phyloP scores from a whole-genome alignment of 2,888 invertebrate genomes.

The Calliscelio sp. region DNA sequence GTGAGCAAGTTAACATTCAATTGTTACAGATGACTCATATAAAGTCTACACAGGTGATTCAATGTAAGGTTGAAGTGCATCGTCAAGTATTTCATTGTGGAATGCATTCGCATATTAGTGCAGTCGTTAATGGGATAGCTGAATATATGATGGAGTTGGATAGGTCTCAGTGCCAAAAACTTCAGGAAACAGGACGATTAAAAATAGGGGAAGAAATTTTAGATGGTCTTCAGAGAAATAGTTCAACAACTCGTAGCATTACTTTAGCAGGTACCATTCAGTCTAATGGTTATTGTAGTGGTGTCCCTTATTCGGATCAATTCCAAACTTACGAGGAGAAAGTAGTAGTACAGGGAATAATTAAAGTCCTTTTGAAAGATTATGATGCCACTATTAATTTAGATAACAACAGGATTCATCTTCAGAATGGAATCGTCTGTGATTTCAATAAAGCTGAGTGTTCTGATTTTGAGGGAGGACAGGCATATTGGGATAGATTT shows the following conservation, averaged over 20 bases:
- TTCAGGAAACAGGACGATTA: background rate
- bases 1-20: background rate
- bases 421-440: background rate
- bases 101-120: too few species aligned
- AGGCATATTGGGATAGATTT: background rate
- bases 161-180: background rate
- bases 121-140: too few species aligned
- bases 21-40: background rate
- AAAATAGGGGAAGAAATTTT: background rate
- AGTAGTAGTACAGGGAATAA: background rate
- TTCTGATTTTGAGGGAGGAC: constrained; percentile 10
- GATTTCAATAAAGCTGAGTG: constrained; percentile 6
- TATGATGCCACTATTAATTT: background rate
- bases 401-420: background rate
- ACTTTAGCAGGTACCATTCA: background rate
- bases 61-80: constrained; percentile 21
- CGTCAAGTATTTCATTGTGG: too few species aligned
- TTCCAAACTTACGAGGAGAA: background rate
- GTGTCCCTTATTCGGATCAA: background rate
- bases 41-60: background rate
- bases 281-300: background rate
- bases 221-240: background rate
- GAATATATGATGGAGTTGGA: too few species aligned
- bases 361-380: background rate
- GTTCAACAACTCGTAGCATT: background rate